phyloP scores from a whole-genome alignment of 2,888 invertebrate species.

The Diogma glabrata region DNA sequence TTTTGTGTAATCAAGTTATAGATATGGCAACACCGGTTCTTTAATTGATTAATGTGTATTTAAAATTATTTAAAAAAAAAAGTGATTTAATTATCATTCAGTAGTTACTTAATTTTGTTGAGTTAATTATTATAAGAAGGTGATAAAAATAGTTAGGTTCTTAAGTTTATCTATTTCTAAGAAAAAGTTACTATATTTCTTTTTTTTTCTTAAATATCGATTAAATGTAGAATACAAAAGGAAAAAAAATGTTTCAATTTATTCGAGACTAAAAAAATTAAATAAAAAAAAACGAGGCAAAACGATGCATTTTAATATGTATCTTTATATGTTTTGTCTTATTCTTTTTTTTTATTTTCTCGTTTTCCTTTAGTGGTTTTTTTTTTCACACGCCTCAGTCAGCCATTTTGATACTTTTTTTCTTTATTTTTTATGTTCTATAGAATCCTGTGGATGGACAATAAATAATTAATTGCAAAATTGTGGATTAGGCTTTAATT shows the following conservation, averaged over 20 bases:
- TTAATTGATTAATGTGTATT: too few relatives aligned
- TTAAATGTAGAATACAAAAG: too few relatives aligned
- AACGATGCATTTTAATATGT: constrained; percentile 6
- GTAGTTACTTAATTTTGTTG: too few relatives aligned
- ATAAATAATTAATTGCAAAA: background rate
- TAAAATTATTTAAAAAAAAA: too few relatives aligned
- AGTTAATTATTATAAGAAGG: too few relatives aligned
- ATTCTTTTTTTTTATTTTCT: constrained; percentile 7
- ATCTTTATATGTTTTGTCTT: constrained; percentile 4
- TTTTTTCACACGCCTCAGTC: constrained; percentile 11
- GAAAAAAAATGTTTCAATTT: background rate
- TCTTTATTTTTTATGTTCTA: background rate
- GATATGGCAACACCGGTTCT: constrained; percentile 6
- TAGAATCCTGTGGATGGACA: constrained; percentile 6
- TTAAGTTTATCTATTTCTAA: too few relatives aligned
- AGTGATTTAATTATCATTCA: too few relatives aligned
- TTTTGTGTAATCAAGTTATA: background rate
- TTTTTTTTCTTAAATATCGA: too few relatives aligned
- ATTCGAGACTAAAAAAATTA: background rate
- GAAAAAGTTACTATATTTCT: too few relatives aligned
- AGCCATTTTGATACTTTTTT: constrained; percentile 15
- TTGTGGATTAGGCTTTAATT: background rate
- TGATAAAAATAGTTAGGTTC: too few relatives aligned
- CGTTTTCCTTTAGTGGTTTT: constrained; percentile 5
- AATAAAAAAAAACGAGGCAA: constrained; percentile 7